phyloP scores from a whole-genome alignment of 2,797 vertebrate genomes.

The Miopithecus talapoin region DNA sequence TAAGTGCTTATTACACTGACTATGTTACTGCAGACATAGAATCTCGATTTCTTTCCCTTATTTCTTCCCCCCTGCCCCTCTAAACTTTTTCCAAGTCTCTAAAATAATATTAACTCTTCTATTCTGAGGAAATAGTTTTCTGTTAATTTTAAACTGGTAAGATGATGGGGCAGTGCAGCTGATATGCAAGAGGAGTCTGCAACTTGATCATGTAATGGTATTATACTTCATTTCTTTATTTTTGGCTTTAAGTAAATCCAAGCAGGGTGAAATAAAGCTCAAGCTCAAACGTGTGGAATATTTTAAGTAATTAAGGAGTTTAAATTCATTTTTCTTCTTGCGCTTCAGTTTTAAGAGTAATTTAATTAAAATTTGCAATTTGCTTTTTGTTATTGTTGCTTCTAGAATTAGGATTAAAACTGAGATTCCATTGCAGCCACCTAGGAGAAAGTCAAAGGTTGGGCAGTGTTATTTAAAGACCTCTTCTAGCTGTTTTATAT shows the following conservation, averaged over 20 bases:
- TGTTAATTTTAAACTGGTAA: not conserved
- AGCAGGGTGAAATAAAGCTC: not conserved
- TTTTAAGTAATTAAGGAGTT: conserved; percentile 59
- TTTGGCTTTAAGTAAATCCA: not conserved
- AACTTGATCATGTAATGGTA: not conserved
- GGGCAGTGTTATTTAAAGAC: not conserved
- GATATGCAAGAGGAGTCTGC: not conserved
- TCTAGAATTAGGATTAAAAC: conserved; percentile 9
- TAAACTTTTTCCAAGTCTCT: not conserved
- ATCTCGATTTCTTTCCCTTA: not conserved
- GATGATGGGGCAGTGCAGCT: not conserved
- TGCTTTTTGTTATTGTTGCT: not conserved
- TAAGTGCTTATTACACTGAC: not conserved
- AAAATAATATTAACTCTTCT: not conserved
- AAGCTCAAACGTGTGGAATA: not conserved
- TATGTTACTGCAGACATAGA: not conserved
- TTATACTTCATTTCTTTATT: not conserved
- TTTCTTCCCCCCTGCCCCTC: not conserved
- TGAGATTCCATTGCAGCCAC: not conserved
- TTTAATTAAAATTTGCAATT: conserved; percentile 48
- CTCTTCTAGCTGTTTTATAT: not conserved
- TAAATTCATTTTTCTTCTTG: conserved; percentile 20
- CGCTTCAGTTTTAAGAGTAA: conserved; percentile 9
- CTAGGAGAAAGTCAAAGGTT: not conserved
- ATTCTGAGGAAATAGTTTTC: not conserved